Evolutionary conservation across 2,888 invertebrate species (phyloP).

Genomic region (Drosophila austrosaltans): DNA sequence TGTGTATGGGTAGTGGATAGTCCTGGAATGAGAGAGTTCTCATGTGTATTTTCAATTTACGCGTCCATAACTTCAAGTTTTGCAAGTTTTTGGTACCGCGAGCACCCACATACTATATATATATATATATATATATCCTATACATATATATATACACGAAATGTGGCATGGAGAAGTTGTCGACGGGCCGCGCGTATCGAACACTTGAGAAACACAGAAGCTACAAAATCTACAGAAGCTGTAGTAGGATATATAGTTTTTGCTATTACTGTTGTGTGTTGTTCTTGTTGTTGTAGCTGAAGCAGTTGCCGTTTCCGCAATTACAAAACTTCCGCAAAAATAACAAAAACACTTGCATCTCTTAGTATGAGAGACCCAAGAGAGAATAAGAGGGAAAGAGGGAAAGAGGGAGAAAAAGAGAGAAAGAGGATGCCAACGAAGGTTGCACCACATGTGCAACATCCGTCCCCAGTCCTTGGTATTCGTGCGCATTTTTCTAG

Average conservation of each 20-base stretch:
- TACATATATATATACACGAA: background rate
- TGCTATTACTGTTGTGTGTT: conserved; percentile 34
- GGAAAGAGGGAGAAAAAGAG: background rate
- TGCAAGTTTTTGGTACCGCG: conserved; percentile 65
- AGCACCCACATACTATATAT: conserved; percentile 3
- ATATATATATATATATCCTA: background rate
- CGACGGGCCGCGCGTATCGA: conserved; percentile 59
- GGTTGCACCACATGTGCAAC: conserved; percentile 64
- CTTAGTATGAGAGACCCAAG: conserved; percentile 9
- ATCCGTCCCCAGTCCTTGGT: conserved; percentile 21
- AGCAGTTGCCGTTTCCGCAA: conserved; percentile 72
- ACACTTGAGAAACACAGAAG: conserved; percentile 63
- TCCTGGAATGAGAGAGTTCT: conserved; percentile 30
- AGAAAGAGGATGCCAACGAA: conserved; percentile 12
- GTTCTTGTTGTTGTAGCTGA: conserved; percentile 29
- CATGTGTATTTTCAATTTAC: conserved; percentile 78
- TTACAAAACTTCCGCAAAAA: conserved; percentile 78
- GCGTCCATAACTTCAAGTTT: conserved; percentile 77
- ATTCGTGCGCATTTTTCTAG: conserved; percentile 62
- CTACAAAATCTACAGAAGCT: conserved; percentile 5
- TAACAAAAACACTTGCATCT: conserved; percentile 70
- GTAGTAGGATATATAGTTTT: conserved; percentile 8
- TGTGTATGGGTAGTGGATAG: conserved; percentile 9
- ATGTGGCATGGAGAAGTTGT: conserved; percentile 31
- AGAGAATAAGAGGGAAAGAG: background rate